phyloP scores from a whole-genome alignment of 2,797 vertebrate genomes.

The Eulemur mongoz region DNA sequence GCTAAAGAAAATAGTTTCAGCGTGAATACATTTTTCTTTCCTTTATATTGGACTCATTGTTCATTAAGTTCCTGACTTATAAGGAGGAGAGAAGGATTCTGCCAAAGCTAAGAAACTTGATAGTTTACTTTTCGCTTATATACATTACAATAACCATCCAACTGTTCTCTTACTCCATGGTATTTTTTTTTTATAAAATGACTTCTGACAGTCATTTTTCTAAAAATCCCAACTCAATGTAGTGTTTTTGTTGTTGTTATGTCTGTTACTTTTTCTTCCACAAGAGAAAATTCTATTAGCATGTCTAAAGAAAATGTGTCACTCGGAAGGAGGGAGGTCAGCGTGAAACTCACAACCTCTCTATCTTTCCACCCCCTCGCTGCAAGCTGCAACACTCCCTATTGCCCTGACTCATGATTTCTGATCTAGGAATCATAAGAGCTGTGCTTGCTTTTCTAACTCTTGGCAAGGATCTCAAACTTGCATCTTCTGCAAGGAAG shows the following conservation, averaged over 20 bases:
- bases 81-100: background rate
- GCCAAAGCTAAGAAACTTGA: constrained; percentile 1
- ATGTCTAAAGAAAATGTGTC: constrained; percentile 61
- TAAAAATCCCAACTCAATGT: background rate
- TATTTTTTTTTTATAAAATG: background rate
- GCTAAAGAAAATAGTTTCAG: constrained; percentile 29
- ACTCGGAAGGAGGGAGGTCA: constrained; percentile 53
- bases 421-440: background rate
- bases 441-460: constrained; percentile 25
- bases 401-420: constrained; percentile 17
- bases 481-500: background rate
- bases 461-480: constrained; percentile 22
- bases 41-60: background rate
- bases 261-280: constrained; percentile 48
- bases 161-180: background rate
- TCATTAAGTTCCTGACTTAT: constrained; percentile 3
- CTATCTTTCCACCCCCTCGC: background rate
- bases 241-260: constrained; percentile 38
- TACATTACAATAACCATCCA: background rate
- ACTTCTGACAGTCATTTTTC: constrained; percentile 52
- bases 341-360: background rate
- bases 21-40: background rate
- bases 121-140: constrained; percentile 29
- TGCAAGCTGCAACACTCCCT: background rate
- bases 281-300: constrained; percentile 62